These are phyloP conservation scores for Melanostoma scalare DNA, from an alignment of 2,888 invertebrate species.

Conservation along the genomic window DNA sequence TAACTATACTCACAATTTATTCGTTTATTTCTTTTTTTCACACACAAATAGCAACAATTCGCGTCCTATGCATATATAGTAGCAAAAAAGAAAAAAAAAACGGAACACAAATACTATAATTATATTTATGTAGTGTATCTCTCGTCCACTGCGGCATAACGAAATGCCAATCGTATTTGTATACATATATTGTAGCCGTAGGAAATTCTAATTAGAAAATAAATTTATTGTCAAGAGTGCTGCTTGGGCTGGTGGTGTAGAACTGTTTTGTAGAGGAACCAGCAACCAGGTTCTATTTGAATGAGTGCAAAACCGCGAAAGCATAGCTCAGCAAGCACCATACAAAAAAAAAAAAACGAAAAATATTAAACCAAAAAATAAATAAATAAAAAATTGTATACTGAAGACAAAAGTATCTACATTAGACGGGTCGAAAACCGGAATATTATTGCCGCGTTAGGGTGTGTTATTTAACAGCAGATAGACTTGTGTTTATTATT, in stretches of 20 bases:
- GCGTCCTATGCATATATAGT: slow-evolving; percentile 25
- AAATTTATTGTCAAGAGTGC: slow-evolving; percentile 72
- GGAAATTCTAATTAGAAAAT: slow-evolving; percentile 73
- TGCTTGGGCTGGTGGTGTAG: slow-evolving; percentile 43
- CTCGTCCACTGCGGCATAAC: slow-evolving; percentile 40
- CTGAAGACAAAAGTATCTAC: slow-evolving; percentile 24
- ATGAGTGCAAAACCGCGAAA: slow-evolving; percentile 59
- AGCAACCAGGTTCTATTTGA: slow-evolving; percentile 54
- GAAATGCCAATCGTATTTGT: slow-evolving; percentile 66
- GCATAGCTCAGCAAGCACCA: slow-evolving; percentile 33
- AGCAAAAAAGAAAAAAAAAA: neutral
- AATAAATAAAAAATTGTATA: slow-evolving; percentile 14
- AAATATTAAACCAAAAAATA: neutral
- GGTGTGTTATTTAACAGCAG: slow-evolving; percentile 64
- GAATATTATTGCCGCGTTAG: slow-evolving; percentile 57
- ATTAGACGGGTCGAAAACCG: slow-evolving; percentile 57
- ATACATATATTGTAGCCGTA: slow-evolving; percentile 55
- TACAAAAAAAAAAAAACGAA: slow-evolving; percentile 23
- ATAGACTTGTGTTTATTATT: slow-evolving; percentile 16
- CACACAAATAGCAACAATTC: slow-evolving; percentile 34
- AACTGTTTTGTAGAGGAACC: slow-evolving; percentile 24
- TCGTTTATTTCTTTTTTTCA: slow-evolving; percentile 15
- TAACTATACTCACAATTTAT: slow-evolving; percentile 52
- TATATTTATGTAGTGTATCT: slow-evolving; percentile 29
- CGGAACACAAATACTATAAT: slow-evolving; percentile 33